Evolutionary conservation across 2,888 invertebrate species (phyloP), one percentile per base, ranked within the genome.

Genomic region (Clistopyga incitator): DNA sequence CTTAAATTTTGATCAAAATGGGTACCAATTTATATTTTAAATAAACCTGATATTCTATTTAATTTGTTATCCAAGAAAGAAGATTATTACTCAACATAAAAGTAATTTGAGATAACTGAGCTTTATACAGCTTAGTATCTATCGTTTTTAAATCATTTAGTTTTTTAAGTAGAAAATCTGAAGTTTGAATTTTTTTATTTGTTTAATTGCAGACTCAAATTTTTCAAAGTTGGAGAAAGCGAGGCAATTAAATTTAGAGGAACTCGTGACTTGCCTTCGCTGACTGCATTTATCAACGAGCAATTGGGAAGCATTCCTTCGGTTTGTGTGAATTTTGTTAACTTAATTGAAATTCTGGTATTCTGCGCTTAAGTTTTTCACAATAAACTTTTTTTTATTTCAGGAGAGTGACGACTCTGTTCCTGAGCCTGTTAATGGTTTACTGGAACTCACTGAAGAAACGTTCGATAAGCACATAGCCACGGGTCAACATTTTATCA

Each of bases 401-500:
- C 45, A 86, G 82, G 84, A 87, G 52, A 81, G 70, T 50, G 84
- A 84, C 23, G 70, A 84, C 70, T 64, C 83, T 90, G 82, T 87
- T 25, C 95, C 96, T 0, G 95, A 95, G 87, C 93, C 95, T 64
- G 94, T 95, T 67, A 95, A 94, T 84, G 96, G 96, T 8, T 94
- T 97, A 88, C 94, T 96, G 18, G 96, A 97, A 89, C 94, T 98
- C 29, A 96, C 95, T 50, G 97, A 97, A 88, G 95, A 96, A 20
- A 97, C 95, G 84, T 97, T 97, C 90, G 95, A 96, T 85, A 95
- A 96, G 88, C 96, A 96, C 91, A 94, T 97, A 0, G 94, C 95
- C 1, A 94, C 92, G 64, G 98, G 98, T 65, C 96, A 96, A 89
- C 97, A 97, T 92, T 98, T 98, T 91, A 94, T 98, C 4, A 98